A percentile compares a stretch with the other conserved stretches of the same genome.
These are phyloP conservation scores for Thripadectes ignobilis DNA, from an alignment of 2,797 vertebrate genomes.

Conservation along the genomic window DNA sequence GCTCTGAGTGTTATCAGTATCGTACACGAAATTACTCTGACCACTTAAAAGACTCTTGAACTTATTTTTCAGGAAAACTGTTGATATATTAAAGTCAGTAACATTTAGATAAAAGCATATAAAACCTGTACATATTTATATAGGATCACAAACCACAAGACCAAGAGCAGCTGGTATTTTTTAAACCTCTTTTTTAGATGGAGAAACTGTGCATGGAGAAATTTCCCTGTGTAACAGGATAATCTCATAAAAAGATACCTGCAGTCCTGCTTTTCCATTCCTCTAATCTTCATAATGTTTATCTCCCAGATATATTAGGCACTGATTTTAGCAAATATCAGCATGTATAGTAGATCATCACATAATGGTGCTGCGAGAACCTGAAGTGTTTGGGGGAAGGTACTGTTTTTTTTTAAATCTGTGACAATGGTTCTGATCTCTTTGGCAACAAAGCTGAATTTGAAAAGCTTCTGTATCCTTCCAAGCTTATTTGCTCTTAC, in stretches of 20 bases:
- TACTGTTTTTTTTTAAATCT: neutral
- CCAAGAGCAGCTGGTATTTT: neutral
- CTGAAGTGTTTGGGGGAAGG: neutral
- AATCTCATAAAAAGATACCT: neutral
- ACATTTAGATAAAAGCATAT: neutral
- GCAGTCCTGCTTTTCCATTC: neutral
- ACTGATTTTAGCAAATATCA: neutral
- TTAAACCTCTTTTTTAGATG: neutral
- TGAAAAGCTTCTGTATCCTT: neutral
- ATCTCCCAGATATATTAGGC: neutral
- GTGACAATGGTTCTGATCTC: neutral
- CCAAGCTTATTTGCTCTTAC: neutral
- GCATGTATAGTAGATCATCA: neutral
- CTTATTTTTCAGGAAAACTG: neutral
- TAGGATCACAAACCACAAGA: neutral
- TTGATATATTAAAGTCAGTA: neutral
- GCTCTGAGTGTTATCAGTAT: neutral
- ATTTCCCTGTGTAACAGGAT: neutral
- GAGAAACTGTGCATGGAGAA: neutral
- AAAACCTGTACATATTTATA: neutral
- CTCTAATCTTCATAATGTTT: neutral
- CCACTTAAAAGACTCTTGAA: neutral
- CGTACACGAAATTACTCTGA: neutral
- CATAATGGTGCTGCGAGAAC: neutral
- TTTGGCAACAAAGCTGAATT: neutral